These are phyloP conservation scores for Cassiopea andromeda DNA, from an alignment of 30 jellyfish, hydroid and myxozoan genomes.

Conservation along the genomic window DNA sequence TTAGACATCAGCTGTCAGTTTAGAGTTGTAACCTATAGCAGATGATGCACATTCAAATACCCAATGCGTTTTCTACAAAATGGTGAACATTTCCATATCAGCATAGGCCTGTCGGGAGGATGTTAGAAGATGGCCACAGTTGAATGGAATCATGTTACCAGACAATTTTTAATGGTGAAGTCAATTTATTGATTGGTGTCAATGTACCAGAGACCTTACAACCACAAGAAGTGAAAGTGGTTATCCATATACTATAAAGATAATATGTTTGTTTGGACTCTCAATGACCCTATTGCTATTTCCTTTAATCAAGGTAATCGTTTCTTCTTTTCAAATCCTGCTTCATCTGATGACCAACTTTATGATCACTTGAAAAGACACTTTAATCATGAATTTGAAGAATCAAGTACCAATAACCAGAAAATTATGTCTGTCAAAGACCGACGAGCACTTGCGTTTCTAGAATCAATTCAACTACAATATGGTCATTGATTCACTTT, in stretches of 20 bases:
- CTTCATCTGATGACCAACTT: not conserved
- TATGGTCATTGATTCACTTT: conserved; percentile 32
- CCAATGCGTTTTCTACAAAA: conserved; percentile 37
- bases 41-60: conserved; percentile 21
- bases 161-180: conserved; percentile 16
- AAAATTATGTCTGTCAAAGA: conserved; percentile 41
- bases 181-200: conserved; percentile 43
- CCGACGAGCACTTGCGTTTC: conserved; percentile 27
- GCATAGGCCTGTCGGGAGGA: conserved; percentile 25
- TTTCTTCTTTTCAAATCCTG: conserved; percentile 15
- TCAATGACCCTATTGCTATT: conserved; percentile 41
- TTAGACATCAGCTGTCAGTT: conserved; percentile 25
- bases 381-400: conserved; percentile 10
- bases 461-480: conserved; percentile 19
- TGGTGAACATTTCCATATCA: conserved; percentile 19
- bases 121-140: conserved; percentile 22
- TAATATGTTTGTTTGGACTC: conserved; percentile 54
- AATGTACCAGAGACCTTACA: conserved; percentile 52
- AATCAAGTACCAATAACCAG: not conserved
- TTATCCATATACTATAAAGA: conserved; percentile 62
- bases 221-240: conserved; percentile 11
- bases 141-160: conserved; percentile 34
- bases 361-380: not conserved
- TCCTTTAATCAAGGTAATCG: conserved; percentile 4
- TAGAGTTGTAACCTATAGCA: conserved; percentile 42